Conservation (phyloP, 2,113 vertebrate genomes). For the Trogon melanurus region DNA sequence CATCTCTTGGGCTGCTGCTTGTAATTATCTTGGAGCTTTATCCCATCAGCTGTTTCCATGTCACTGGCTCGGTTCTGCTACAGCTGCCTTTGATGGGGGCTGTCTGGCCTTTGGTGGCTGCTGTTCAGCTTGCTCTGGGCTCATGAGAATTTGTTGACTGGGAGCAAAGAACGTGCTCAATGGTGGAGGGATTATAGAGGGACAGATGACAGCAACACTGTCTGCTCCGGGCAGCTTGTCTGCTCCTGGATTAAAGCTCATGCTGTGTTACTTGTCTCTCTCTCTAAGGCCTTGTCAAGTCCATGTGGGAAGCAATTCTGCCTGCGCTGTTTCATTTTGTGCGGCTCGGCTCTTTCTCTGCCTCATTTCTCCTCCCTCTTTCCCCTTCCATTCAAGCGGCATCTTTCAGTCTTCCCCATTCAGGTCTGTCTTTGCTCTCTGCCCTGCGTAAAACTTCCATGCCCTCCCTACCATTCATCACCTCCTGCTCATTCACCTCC, state of each 20-base stretch:
- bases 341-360: background rate
- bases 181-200: conserved; percentile 12
- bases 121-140: background rate
- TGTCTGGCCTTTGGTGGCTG: background rate
- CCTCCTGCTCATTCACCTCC: conserved; percentile 41
- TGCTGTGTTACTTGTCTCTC: conserved; percentile 22
- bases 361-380: conserved; percentile 36
- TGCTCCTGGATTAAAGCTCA: conserved; percentile 66
- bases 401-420: conserved; percentile 53
- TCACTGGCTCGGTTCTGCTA: background rate
- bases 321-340: conserved; percentile 21
- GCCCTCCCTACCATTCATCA: conserved; percentile 46
- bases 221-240: conserved; percentile 41
- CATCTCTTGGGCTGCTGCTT: background rate
- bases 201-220: background rate
- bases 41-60: background rate
- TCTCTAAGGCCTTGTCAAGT: conserved; percentile 62
- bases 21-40: background rate
- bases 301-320: conserved; percentile 52
- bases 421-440: conserved; percentile 60
- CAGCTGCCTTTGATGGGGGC: background rate
- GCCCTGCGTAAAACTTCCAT: conserved; percentile 36
- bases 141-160: conserved; percentile 59
- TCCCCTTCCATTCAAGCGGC: conserved; percentile 2
- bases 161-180: background rate